These are phyloP conservation scores for Melikaiella ostensackeni DNA, from an alignment of 2,888 invertebrate species.

Conservation along the genomic window DNA sequence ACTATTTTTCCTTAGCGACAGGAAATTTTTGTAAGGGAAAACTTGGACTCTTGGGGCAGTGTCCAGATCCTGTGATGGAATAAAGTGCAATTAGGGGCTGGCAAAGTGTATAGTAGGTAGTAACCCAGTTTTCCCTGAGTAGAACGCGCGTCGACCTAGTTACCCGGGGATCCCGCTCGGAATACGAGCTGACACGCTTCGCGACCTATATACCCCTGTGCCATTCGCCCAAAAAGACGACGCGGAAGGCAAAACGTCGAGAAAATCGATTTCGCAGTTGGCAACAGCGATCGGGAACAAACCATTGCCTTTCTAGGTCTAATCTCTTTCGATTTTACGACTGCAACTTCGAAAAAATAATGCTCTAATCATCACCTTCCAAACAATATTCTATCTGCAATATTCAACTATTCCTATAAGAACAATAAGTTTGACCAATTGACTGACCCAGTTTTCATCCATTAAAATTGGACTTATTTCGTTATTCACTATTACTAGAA, in stretches of 20 bases:
- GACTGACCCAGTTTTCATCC: background rate
- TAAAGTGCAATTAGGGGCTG: background rate
- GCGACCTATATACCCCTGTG: constrained; percentile 33
- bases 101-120: constrained; percentile 18
- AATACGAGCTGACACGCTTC: constrained; percentile 59
- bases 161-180: constrained; percentile 67
- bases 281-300: constrained; percentile 13
- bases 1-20: background rate
- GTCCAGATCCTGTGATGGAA: background rate
- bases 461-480: background rate
- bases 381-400: background rate
- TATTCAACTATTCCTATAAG: too few relatives aligned
- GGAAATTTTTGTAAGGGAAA: background rate
- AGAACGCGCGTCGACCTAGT: constrained; percentile 65
- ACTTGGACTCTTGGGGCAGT: background rate
- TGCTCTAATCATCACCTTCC: background rate
- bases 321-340: constrained; percentile 3
- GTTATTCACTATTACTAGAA: background rate
- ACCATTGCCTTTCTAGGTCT: background rate
- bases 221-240: constrained; percentile 36
- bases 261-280: constrained; percentile 38
- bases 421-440: background rate
- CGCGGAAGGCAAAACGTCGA: constrained; percentile 17
- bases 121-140: constrained; percentile 60
- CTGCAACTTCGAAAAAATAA: background rate